Conservation (phyloP, 2,888 invertebrate genomes). For the Mesochorus sp. region DNA sequence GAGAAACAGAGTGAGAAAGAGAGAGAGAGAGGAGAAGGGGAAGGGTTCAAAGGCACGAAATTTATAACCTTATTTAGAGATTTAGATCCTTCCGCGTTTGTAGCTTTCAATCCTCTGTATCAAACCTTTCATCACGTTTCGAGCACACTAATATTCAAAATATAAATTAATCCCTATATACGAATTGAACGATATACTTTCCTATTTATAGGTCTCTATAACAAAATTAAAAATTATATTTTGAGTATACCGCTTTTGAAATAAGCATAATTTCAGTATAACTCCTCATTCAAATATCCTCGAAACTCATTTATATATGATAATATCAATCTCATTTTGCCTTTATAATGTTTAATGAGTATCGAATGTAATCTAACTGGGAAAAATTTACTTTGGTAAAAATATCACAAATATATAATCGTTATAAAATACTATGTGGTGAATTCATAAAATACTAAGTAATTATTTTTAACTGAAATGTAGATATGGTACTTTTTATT, state of each 20-base stretch:
- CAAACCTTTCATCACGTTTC: constrained; percentile 45
- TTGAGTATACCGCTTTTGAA: neutral
- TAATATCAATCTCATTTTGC: too few species aligned
- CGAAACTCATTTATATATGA: too few species aligned
- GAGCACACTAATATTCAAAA: constrained; percentile 38
- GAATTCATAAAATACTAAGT: constrained; percentile 31
- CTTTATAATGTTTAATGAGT: too few species aligned
- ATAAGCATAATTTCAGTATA: too few species aligned
- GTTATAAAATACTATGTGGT: neutral
- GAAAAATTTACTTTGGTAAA: neutral
- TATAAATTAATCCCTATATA: constrained; percentile 25
- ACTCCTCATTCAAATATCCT: too few species aligned
- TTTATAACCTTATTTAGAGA: constrained; percentile 41
- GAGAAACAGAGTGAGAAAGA: constrained; percentile 1
- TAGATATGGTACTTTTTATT: constrained; percentile 18
- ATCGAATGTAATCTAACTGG: neutral
- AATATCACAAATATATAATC: neutral
- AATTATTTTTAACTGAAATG: constrained; percentile 9
- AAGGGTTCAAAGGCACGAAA: constrained; percentile 37
- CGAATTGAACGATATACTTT: constrained; percentile 30
- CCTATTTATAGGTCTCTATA: constrained; percentile 5
- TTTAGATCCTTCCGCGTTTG: neutral
- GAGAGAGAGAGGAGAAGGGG: neutral
- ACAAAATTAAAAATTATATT: constrained; percentile 18
- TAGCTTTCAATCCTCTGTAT: constrained; percentile 45